phyloP scores from a whole-genome alignment of 2,888 invertebrate species.

The Biston betularia region DNA sequence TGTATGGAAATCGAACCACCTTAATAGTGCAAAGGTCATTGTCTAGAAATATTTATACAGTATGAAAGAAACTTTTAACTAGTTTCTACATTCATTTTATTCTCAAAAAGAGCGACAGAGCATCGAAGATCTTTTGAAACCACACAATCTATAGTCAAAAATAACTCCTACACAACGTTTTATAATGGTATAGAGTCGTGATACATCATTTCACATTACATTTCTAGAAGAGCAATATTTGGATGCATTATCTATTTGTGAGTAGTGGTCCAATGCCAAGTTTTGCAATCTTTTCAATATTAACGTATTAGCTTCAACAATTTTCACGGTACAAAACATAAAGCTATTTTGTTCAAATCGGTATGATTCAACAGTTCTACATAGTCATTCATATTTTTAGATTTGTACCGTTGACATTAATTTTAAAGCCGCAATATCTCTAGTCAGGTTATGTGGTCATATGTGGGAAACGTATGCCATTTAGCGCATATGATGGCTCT shows the following conservation, averaged over 20 bases:
- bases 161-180: constrained; percentile 5
- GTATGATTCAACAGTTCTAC: constrained; percentile 59
- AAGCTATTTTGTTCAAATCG: constrained; percentile 21
- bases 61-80: not conserved
- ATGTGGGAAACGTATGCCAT: constrained; percentile 28
- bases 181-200: constrained; percentile 32
- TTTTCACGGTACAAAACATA: constrained; percentile 27
- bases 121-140: constrained; percentile 6
- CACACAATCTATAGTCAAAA: not conserved
- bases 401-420: constrained; percentile 58
- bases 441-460: constrained; percentile 35
- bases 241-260: constrained; percentile 14
- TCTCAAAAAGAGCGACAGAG: constrained; percentile 15
- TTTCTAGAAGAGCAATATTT: constrained; percentile 17
- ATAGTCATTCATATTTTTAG: constrained; percentile 68
- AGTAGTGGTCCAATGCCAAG: constrained; percentile 10
- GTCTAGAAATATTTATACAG: not conserved
- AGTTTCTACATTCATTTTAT: constrained; percentile 6
- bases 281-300: constrained; percentile 8
- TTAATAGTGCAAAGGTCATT: not conserved
- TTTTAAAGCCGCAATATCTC: constrained; percentile 44
- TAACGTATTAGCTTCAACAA: constrained; percentile 24
- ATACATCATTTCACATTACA: constrained; percentile 33
- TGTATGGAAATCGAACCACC: too few relatives aligned
- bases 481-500: constrained; percentile 22